A percentile compares a stretch with the other conserved stretches of the same genome.
These are phyloP conservation scores for Brenthis daphne DNA, from an alignment of 2,888 invertebrate genomes.

Conservation along the genomic window DNA sequence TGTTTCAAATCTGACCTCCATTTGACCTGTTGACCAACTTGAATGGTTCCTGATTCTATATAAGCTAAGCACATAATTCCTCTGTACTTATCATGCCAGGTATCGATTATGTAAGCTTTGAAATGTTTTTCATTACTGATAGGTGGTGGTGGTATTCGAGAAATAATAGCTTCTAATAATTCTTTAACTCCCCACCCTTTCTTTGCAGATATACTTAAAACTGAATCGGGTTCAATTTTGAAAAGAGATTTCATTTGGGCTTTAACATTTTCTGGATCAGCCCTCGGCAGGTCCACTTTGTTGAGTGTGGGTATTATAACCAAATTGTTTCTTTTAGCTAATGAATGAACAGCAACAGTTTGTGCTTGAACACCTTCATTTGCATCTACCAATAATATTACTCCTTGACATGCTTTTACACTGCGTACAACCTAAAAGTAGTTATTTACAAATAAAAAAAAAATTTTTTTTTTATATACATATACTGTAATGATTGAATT, in stretches of 20 bases:
- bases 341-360: constrained; percentile 97
- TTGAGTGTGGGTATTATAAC: constrained; percentile 95
- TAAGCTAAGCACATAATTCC: constrained; percentile 90
- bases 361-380: constrained; percentile 98
- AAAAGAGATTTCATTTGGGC: constrained; percentile 91
- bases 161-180: constrained; percentile 89
- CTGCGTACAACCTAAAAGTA: constrained; percentile 88
- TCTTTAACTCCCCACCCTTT: constrained; percentile 91
- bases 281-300: constrained; percentile 97
- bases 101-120: constrained; percentile 94
- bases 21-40: constrained; percentile 88
- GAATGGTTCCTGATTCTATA: constrained; percentile 88
- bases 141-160: constrained; percentile 88
- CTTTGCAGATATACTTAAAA: constrained; percentile 96
- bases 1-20: constrained; percentile 87
- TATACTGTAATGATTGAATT: too few species aligned
- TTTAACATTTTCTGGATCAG: constrained; percentile 91
- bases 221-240: constrained; percentile 87
- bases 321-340: constrained; percentile 92
- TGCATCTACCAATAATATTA: constrained; percentile 96
- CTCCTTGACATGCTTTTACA: constrained; percentile 96
- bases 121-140: constrained; percentile 84
- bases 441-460: neutral
- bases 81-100: constrained; percentile 94
- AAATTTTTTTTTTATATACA: too few species aligned